Conservation (phyloP, 2,888 invertebrate species). For the Mactromeris polynyma region DNA sequence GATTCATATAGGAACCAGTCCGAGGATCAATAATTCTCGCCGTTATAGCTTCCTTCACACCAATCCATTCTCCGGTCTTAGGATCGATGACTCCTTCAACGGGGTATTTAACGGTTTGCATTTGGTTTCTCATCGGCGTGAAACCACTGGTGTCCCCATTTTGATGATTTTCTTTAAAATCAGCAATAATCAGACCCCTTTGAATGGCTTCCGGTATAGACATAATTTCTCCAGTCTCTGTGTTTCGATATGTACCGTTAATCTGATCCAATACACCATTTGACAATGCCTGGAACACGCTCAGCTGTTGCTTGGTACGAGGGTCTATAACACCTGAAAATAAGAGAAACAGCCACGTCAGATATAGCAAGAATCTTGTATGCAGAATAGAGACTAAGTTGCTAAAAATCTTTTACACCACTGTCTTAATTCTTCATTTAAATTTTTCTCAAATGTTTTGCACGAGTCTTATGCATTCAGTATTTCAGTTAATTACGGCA, state of each 20-base stretch:
- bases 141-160: conserved; percentile 74
- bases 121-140: conserved; percentile 72
- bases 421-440: too few species aligned
- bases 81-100: conserved; percentile 83
- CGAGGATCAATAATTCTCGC: conserved; percentile 93
- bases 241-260: conserved; percentile 83
- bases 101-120: conserved; percentile 77
- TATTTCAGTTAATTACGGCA: too few species aligned
- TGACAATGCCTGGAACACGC: conserved; percentile 83
- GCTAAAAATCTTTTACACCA: too few species aligned
- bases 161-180: conserved; percentile 73
- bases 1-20: conserved; percentile 89
- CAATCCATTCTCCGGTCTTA: conserved; percentile 88
- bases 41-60: conserved; percentile 92
- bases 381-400: too few species aligned
- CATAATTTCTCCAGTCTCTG: conserved; percentile 80
- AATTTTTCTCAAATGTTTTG: too few species aligned
- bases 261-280: conserved; percentile 84
- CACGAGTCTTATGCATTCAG: too few species aligned
- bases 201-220: conserved; percentile 86
- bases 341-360: not conserved
- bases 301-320: conserved; percentile 79
- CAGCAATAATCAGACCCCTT: conserved; percentile 83
- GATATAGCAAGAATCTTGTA: too few species aligned
- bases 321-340: conserved; percentile 84